Percentiles rank a stretch among this genome's conserved stretches.
These are phyloP conservation scores for Brachyalestes nurse DNA, from an alignment of 2,797 vertebrate species.

Conservation along the genomic window DNA sequence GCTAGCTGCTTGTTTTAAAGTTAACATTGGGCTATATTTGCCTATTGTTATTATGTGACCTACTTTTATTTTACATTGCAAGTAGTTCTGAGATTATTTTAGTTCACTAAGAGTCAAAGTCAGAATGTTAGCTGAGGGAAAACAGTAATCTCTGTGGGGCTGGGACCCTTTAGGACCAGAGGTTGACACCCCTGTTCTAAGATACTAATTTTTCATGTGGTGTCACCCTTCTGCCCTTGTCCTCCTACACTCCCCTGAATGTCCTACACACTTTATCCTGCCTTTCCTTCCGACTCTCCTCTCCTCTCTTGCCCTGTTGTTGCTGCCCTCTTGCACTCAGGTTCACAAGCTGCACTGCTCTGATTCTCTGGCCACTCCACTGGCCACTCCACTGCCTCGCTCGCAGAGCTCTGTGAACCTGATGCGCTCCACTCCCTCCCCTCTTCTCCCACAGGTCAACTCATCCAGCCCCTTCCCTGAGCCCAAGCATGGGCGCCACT, in stretches of 20 bases:
- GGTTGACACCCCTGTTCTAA: not conserved
- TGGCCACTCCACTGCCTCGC: not conserved
- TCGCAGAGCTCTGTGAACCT: slow-evolving; percentile 16
- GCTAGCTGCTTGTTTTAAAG: not conserved
- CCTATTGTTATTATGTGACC: not conserved
- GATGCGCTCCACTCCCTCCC: slow-evolving; percentile 35
- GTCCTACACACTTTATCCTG: slow-evolving; percentile 3
- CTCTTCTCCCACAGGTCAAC: slow-evolving; percentile 69
- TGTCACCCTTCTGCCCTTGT: slow-evolving; percentile 8
- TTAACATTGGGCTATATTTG: not conserved
- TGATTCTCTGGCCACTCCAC: not conserved
- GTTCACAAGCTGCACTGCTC: slow-evolving; percentile 27
- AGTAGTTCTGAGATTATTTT: too few species aligned
- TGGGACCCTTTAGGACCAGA: not conserved
- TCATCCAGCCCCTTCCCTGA: slow-evolving; percentile 83
- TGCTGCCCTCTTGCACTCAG: not conserved
- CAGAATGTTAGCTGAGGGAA: not conserved
- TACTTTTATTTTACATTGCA: not conserved
- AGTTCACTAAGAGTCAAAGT: not conserved
- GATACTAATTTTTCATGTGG: not conserved
- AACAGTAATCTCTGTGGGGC: not conserved
- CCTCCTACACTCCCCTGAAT: not conserved
- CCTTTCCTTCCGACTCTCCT: not conserved
- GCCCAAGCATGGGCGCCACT: slow-evolving; percentile 66
- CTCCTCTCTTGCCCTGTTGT: not conserved